Evolutionary conservation across 1,140 invertebrate genomes (phyloP).

Genomic region (Zaprionus kolodkinae): DNA sequence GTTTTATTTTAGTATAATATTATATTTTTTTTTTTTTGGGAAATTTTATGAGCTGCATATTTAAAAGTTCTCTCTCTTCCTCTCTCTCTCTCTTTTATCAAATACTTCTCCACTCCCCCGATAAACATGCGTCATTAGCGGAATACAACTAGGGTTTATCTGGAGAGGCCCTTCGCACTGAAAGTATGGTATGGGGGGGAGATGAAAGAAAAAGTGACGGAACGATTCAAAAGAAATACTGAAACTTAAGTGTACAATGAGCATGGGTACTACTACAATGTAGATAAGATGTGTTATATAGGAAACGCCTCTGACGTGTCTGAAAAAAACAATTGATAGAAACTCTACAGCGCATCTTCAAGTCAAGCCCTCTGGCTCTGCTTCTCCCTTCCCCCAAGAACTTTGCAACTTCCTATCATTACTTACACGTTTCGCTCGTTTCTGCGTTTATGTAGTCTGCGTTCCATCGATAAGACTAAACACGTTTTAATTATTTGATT

Average conservation of each 20-base stretch:
- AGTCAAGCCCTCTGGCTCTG: background rate
- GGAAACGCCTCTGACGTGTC: background rate
- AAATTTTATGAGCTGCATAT: constrained; percentile 24
- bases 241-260: background rate
- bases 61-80: constrained; percentile 32
- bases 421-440: background rate
- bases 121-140: constrained; percentile 38
- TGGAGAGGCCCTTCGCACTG: constrained; percentile 35
- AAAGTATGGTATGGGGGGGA: background rate
- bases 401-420: background rate
- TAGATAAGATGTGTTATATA: background rate
- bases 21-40: background rate
- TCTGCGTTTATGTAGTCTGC: background rate
- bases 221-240: background rate
- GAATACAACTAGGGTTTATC: constrained; percentile 15
- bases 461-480: constrained; percentile 7
- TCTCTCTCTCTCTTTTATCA: constrained; percentile 29
- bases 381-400: background rate
- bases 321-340: background rate
- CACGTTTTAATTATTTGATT: constrained; percentile 31
- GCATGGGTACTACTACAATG: background rate
- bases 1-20: background rate
- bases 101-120: constrained; percentile 6
- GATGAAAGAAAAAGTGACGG: constrained; percentile 2
- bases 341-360: background rate